Evolutionary conservation across 2,797 vertebrate genomes (phyloP).

Genomic region (Meriones psammophilus): DNA sequence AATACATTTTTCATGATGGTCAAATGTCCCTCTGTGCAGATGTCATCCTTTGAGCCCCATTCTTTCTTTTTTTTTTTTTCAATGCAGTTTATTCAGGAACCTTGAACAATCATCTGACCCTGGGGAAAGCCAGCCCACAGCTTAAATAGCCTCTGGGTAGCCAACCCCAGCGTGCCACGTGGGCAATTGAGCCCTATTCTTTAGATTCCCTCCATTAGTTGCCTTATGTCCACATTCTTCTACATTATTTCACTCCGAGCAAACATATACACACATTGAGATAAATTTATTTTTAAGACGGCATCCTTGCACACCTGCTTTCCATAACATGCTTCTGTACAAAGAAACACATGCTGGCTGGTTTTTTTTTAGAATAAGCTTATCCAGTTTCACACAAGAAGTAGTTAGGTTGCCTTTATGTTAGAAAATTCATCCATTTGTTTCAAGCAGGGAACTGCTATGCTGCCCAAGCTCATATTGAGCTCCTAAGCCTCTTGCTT

Average conservation of each 20-base stretch:
- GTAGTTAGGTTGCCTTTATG: background rate
- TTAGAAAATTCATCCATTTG: background rate
- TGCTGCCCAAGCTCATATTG: background rate
- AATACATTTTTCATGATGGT: background rate
- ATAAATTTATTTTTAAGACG: background rate
- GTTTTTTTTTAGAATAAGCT: background rate
- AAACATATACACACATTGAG: background rate
- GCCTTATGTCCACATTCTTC: background rate
- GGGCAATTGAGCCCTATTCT: background rate
- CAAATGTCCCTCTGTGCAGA: background rate
- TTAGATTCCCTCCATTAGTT: background rate
- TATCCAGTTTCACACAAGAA: background rate
- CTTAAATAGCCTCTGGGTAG: too few relatives aligned
- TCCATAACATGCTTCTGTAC: background rate
- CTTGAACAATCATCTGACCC: too few relatives aligned
- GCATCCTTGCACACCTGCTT: background rate
- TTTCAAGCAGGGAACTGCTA: background rate
- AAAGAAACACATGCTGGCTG: background rate
- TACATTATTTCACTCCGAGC: background rate
- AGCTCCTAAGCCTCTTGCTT: background rate
- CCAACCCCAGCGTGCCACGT: too few relatives aligned
- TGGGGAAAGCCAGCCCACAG: too few relatives aligned
- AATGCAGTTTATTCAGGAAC: too few relatives aligned
- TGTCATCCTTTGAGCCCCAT: background rate
- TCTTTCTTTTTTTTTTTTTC: too few relatives aligned